Conservation (phyloP, 2,888 invertebrate species). For the Thereva unica region DNA sequence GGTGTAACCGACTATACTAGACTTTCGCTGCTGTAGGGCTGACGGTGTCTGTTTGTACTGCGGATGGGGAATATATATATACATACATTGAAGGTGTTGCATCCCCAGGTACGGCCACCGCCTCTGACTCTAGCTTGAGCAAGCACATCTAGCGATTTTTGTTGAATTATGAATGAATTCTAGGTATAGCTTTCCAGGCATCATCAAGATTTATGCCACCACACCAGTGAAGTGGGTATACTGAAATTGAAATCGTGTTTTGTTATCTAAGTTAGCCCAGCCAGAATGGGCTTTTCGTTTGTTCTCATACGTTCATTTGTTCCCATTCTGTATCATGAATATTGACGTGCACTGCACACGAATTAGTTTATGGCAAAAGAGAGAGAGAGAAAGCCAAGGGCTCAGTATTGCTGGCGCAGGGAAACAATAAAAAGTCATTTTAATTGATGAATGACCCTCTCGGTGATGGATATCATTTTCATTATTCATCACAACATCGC, state of each 20-base stretch:
- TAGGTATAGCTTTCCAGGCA: conserved; percentile 3
- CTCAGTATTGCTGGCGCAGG: too few relatives aligned
- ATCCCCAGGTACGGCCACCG: conserved; percentile 14
- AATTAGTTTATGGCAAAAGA: too few relatives aligned
- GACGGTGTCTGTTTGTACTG: conserved; percentile 3
- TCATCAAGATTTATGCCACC: conserved; percentile 19
- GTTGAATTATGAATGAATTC: conserved; percentile 31
- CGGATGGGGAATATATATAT: not conserved
- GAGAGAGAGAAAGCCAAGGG: too few relatives aligned
- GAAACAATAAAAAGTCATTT: too few relatives aligned
- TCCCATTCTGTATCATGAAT: too few relatives aligned
- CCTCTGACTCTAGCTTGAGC: conserved; percentile 22
- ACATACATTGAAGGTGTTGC: conserved; percentile 33
- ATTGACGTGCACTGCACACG: too few relatives aligned
- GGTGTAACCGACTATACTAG: not conserved
- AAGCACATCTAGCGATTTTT: conserved; percentile 26
- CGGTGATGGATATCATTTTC: too few relatives aligned
- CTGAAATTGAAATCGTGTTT: conserved; percentile 29
- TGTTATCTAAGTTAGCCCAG: too few relatives aligned
- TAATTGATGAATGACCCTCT: too few relatives aligned
- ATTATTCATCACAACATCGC: too few relatives aligned
- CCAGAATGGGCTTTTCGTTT: too few relatives aligned
- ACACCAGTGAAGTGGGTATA: conserved; percentile 11
- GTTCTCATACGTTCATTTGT: too few relatives aligned
- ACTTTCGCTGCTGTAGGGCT: not conserved